These are phyloP conservation scores for Netelia inedita DNA, from an alignment of 2,888 invertebrate genomes.

Conservation along the genomic window DNA sequence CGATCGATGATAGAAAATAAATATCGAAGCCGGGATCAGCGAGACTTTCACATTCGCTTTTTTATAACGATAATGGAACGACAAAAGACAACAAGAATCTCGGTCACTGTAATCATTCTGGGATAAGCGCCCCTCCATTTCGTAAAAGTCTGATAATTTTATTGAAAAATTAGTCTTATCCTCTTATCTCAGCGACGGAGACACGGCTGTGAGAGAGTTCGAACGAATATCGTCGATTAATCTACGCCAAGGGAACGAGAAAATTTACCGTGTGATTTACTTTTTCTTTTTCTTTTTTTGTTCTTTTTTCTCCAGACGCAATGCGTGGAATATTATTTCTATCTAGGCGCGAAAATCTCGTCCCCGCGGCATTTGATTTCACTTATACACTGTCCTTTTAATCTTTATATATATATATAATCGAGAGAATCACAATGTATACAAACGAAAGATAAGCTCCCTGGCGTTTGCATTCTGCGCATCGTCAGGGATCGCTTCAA, in stretches of 20 bases:
- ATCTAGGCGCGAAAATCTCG: no score
- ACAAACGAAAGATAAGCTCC: background rate
- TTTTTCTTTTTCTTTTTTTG: no score
- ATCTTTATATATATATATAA: background rate
- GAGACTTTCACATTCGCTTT: background rate
- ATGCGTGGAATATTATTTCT: no score
- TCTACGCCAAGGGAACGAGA: no score
- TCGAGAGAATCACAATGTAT: background rate
- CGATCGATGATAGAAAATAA: conserved; percentile 3
- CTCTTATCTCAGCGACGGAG: conserved; percentile 25
- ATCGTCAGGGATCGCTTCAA: conserved; percentile 8
- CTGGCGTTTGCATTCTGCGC: background rate
- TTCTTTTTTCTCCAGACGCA: no score
- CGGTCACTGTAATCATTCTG: conserved; percentile 20
- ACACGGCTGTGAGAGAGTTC: background rate
- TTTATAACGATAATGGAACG: conserved; percentile 5
- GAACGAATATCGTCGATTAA: no score
- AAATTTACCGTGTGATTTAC: no score
- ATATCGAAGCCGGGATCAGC: background rate
- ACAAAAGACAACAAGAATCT: conserved; percentile 17
- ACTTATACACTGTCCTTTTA: background rate
- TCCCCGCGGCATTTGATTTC: background rate
- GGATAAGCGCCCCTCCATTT: conserved; percentile 30
- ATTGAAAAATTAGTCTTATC: conserved; percentile 47
- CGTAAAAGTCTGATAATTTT: conserved; percentile 51